Percentiles rank a stretch among this genome's conserved stretches.
Evolutionary conservation across 2,888 invertebrate species (phyloP).

Genomic region (Synergus laeviventris): DNA sequence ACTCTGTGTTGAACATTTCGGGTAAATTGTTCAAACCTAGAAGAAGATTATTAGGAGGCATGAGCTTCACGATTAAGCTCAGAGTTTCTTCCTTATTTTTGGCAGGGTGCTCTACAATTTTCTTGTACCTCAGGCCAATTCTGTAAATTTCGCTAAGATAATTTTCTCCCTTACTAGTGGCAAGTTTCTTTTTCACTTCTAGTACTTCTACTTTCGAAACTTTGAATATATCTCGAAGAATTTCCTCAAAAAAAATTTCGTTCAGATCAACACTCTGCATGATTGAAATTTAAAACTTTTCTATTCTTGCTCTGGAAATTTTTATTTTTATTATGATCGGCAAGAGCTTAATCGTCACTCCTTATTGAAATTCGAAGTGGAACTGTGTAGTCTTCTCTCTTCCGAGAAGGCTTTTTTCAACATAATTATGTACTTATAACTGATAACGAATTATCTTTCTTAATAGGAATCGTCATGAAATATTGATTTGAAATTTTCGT

Average conservation of each 20-base stretch:
- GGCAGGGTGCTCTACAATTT: background rate
- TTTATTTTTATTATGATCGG: too few relatives aligned
- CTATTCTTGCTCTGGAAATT: background rate
- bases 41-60: background rate
- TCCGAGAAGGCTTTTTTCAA: too few relatives aligned
- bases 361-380: too few relatives aligned
- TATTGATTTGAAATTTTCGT: too few relatives aligned
- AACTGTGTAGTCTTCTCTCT: too few relatives aligned
- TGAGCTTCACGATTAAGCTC: background rate
- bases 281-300: background rate
- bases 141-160: background rate
- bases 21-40: background rate
- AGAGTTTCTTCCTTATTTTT: conserved; percentile 4
- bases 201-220: background rate
- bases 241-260: background rate
- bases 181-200: background rate
- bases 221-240: background rate
- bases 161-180: background rate
- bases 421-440: too few relatives aligned
- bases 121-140: background rate
- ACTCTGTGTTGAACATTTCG: background rate
- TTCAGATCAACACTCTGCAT: background rate
- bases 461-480: too few relatives aligned
- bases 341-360: too few relatives aligned
- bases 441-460: too few relatives aligned